A percentile compares a stretch with the other conserved stretches of the same genome.
phyloP scores from a whole-genome alignment of 64 coral and sea anemone genomes.

The Hydrozoanthus tunicans region DNA sequence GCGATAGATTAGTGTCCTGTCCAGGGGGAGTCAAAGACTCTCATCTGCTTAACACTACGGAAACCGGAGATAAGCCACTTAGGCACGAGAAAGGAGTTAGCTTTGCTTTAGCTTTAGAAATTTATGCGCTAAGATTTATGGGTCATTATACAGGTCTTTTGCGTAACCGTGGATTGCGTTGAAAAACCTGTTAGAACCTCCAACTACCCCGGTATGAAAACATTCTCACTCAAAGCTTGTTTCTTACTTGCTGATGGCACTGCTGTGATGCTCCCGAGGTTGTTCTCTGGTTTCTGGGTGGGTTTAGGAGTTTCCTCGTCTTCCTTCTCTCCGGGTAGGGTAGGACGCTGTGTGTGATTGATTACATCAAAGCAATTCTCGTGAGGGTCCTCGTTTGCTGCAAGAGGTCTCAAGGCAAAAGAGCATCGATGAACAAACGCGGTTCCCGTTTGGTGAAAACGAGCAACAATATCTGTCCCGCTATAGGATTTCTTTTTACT shows the following conservation, averaged over 20 bases:
- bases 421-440: conserved; percentile 72
- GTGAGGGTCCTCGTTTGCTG: conserved; percentile 45
- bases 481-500: conserved; percentile 41
- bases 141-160: no score
- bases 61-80: no score
- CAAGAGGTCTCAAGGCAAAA: conserved; percentile 65
- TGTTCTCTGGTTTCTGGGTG: neutral
- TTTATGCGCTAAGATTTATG: no score
- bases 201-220: no score
- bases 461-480: conserved; percentile 52
- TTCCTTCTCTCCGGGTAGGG: conserved; percentile 27
- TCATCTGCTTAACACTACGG: no score
- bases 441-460: conserved; percentile 47
- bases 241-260: neutral
- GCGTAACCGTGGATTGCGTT: no score
- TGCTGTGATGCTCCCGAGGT: neutral
- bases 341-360: conserved; percentile 22
- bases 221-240: no score
- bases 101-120: no score
- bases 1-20: no score
- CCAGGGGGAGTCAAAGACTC: no score
- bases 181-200: no score
- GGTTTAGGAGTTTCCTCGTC: neutral
- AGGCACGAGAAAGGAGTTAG: no score
- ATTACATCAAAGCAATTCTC: conserved; percentile 76